Evolutionary conservation across 2,888 invertebrate species (phyloP), one percentile per base, ranked within the genome.

Genomic region (Nipponacmea schrenckii): DNA sequence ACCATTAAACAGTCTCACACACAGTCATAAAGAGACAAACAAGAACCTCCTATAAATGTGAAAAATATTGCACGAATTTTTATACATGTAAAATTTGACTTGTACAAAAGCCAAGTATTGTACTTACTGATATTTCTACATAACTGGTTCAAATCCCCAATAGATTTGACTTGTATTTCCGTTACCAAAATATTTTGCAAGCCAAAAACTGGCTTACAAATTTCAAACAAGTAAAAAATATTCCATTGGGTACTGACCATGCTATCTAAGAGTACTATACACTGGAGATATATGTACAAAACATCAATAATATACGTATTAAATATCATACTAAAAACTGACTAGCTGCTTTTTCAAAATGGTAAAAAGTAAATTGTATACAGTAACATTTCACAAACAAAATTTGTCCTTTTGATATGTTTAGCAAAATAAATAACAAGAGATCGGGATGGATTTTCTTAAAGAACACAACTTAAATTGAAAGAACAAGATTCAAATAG

Each of bases 51-150:
- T 70, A 70, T 70, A 70, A 70, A 70, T 66, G 70, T 70, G 70
- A 65, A 70, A 70, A 70, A 70, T 70, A 70, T 70, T 70, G 70
- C 70, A 70, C 70, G 56, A 56, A 56, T 39, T 39, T 39, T 39
- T 39, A 39, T 39, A 39, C 39, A 39, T 39, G 39, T 39, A 39
- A 39, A 39, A 39, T 39, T 39, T 39, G 39, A 39, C 39, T 39
- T 39, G 39, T 39, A 39, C 39, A 39, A 39, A 39, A 39, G 39
- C 39, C 39, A 39, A 39, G 39, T 39, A 39, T 10, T 8, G 39
- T 39, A 39, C 39, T 39, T 39, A 39, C 39, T 39, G 39, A 39
- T 10, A 39, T 39, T 39, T 39, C 39, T 39, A 39, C 39, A 39
- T 39, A 39, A 39, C 39, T 39, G 39, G 39, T 39, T 39, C 39